Conservation (phyloP, 2,797 vertebrate genomes). For the Hafferia zeledoni region DNA sequence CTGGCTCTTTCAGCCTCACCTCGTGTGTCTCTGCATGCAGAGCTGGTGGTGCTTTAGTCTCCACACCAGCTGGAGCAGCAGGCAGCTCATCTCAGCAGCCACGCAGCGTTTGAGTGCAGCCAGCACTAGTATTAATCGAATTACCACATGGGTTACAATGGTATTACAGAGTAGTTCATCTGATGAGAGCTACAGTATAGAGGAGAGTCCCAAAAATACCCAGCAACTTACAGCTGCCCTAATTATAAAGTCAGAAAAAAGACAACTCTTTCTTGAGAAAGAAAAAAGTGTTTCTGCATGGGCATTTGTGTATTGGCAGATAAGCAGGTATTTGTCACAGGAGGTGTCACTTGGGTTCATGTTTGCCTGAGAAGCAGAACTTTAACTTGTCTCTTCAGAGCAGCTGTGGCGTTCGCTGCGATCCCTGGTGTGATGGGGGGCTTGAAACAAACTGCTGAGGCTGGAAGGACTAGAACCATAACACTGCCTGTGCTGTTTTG, state of each 20-base stretch:
- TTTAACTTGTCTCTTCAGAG: not conserved
- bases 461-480: not conserved
- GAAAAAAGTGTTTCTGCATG: not conserved
- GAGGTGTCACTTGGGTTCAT: not conserved
- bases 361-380: not conserved
- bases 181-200: not conserved
- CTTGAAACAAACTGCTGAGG: not conserved
- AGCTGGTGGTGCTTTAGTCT: not conserved
- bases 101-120: rapidly evolving
- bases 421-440: rapidly evolving
- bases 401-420: rapidly evolving
- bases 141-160: not conserved
- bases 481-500: not conserved
- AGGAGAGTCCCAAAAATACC: not conserved
- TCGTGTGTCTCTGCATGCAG: rapidly evolving
- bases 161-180: not conserved
- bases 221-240: not conserved
- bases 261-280: not conserved
- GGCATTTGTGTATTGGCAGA: not conserved
- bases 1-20: not conserved
- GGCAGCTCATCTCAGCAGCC: not conserved
- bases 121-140: not conserved
- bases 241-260: not conserved
- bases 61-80: not conserved
- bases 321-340: not conserved